phyloP scores from a whole-genome alignment of 1,140 invertebrate species.

The Mactra quadrangularis region DNA sequence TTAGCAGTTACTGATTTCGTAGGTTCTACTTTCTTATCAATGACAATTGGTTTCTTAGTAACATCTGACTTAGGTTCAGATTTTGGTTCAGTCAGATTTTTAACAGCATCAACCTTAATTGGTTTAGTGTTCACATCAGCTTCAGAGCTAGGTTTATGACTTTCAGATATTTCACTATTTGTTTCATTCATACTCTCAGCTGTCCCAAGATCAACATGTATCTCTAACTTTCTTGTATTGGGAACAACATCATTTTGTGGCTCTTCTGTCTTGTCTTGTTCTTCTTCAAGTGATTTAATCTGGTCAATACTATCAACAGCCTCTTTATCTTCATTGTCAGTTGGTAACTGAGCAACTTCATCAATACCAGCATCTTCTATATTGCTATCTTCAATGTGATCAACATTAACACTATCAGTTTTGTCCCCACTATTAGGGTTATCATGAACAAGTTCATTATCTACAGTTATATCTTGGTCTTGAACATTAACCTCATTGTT shows the following conservation, averaged over 20 bases:
- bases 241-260: background rate
- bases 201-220: too few species aligned
- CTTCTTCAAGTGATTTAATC: background rate
- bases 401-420: background rate
- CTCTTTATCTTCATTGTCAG: background rate
- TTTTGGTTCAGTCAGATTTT: background rate
- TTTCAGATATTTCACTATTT: too few species aligned
- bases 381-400: background rate
- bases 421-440: background rate
- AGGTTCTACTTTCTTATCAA: background rate
- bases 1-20: background rate
- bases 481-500: background rate
- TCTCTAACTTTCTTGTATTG: too few species aligned
- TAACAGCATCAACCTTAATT: background rate
- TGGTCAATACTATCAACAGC: background rate
- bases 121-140: too few species aligned
- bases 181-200: too few species aligned
- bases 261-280: background rate
- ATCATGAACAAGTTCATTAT: constrained; percentile 1
- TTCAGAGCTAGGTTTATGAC: too few species aligned
- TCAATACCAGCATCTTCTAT: constrained; percentile 3
- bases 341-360: background rate
- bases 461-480: background rate
- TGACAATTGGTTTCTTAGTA: background rate
- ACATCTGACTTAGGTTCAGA: background rate